Evolutionary conservation across 30 jellyfish, hydroid and myxozoan genomes (phyloP), one percentile per base, ranked within the genome.

Genomic region (Hydractinia echinata): DNA sequence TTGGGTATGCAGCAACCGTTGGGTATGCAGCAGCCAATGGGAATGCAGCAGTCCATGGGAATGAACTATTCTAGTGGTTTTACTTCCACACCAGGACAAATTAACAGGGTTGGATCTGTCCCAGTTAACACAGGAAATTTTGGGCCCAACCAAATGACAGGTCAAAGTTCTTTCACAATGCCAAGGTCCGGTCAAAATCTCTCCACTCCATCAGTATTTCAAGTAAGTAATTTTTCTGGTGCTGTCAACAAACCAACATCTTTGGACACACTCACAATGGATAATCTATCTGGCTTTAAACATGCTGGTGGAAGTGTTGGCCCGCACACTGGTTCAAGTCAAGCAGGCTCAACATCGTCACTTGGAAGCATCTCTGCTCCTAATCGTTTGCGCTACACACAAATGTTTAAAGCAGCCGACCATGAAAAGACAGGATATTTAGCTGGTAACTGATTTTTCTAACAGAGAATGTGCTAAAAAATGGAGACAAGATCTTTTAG

Each of bases 341-440:
- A 64, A 13, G 10, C 74, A 64, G 74, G 51, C 7, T 4, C 39
- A 64, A 0, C 74, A 7, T 6, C 74, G 19, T 64, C 74, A 13
- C 16, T 64, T 44, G 74, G 74, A 6, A 4, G 18, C 16, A 64
- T 64, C 39, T 64, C 97, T 39, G 92, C 97, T 53, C 85, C 93
- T 5, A 90, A 82, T 30, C 80, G 97, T 62, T 48, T 90, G 87
- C 85, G 79, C 56, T 90, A 85, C 77, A 82, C 90, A 20, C 97
- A 90, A 73, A 90, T 90, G 89, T 90, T 90, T 58, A 90, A 90
- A 60, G 97, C 97, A 7, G 93, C 95, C 20, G 97, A 90, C 69
- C 87, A 84, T 54, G 92, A 76, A 51, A 79, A 80, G 89, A 90
- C 72, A 61, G 97, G 97, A 5, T 90, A 49, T 54, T 53, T 90